A percentile compares a stretch with the other conserved stretches of the same genome.
Evolutionary conservation across 2,888 invertebrate genomes (phyloP).

Genomic region (Mimumesa dahlbomi): DNA sequence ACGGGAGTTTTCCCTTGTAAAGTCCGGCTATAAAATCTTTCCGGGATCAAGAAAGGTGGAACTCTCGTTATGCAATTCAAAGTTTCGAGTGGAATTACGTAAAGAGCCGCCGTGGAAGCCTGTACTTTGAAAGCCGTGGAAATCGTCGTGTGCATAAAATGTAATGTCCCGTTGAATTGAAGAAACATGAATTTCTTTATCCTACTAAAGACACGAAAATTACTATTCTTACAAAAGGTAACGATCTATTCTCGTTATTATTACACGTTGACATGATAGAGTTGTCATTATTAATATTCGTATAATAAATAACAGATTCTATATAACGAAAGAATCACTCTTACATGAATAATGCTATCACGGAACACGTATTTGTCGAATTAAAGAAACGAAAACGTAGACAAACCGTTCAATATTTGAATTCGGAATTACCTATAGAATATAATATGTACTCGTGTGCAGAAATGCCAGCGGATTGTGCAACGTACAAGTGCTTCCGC

Average conservation of each 20-base stretch:
- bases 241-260: too few relatives aligned
- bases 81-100: conserved; percentile 42
- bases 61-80: conserved; percentile 32
- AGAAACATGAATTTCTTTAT: conserved; percentile 1
- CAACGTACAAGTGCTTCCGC: background rate
- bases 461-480: background rate
- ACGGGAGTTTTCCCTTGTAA: conserved; percentile 7
- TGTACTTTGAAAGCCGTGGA: conserved; percentile 1
- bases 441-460: too few relatives aligned
- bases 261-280: too few relatives aligned
- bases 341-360: too few relatives aligned
- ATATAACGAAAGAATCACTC: too few relatives aligned
- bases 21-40: conserved; percentile 28
- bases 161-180: background rate
- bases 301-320: too few relatives aligned
- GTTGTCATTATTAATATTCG: too few relatives aligned
- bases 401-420: too few relatives aligned
- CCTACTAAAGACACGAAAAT: background rate
- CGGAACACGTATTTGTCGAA: too few relatives aligned
- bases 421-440: too few relatives aligned
- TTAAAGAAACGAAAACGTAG: too few relatives aligned
- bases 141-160: conserved; percentile 13
- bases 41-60: conserved; percentile 19
- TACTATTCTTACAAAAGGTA: background rate
- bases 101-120: conserved; percentile 7